These are phyloP conservation scores for Tolmerus cingulatus DNA, from an alignment of 2,888 invertebrate species.

Conservation along the genomic window DNA sequence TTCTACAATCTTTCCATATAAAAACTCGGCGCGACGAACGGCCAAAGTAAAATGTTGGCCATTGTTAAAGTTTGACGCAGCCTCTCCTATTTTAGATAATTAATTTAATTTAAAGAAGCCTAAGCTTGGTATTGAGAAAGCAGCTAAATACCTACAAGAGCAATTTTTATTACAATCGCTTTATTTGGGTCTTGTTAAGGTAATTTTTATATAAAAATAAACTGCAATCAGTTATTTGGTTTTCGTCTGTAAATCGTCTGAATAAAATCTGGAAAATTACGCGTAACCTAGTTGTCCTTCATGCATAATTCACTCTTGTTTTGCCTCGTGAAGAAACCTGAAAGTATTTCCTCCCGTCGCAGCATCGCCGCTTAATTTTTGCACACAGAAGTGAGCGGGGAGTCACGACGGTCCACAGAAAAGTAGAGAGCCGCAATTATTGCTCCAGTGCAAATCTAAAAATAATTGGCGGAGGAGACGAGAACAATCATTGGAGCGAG, in stretches of 20 bases:
- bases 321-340: not conserved
- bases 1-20: too few relatives aligned
- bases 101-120: too few relatives aligned
- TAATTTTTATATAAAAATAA: not conserved
- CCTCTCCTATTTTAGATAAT: too few relatives aligned
- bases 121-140: too few relatives aligned
- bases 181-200: too few relatives aligned
- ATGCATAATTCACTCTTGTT: not conserved
- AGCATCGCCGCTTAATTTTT: not conserved
- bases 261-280: not conserved
- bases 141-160: too few relatives aligned
- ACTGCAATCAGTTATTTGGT: not conserved
- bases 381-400: not conserved
- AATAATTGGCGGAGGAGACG: not conserved
- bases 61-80: too few relatives aligned
- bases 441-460: not conserved
- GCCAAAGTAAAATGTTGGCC: too few relatives aligned
- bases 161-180: too few relatives aligned
- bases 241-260: not conserved
- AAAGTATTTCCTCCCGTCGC: not conserved
- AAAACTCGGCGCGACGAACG: too few relatives aligned
- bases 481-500: not conserved
- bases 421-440: not conserved
- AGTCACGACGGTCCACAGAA: not conserved
- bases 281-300: not conserved